Base-by-base conservation (phyloP, 2,888 invertebrate species). In the Phortica magna region DNA sequence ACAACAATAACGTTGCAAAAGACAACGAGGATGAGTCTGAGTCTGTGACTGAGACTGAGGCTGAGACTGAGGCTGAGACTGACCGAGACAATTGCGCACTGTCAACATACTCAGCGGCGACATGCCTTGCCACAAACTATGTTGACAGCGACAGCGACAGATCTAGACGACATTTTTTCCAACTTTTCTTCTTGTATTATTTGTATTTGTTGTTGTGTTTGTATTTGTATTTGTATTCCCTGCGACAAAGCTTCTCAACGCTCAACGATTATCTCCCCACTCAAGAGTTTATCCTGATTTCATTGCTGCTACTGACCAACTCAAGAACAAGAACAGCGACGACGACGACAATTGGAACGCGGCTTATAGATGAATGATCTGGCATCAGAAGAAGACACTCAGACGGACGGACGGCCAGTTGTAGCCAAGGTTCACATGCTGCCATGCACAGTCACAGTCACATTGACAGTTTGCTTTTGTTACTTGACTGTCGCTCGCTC, bases 101-200 rank as follows among this genome's bases (percentile, higher is more conserved):
- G 85, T 87, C 85, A 85, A 85, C 87, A 43, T 43, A 19, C 39
- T 68, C 68, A 68, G 22, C 68, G 19, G 78, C 83, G 88, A 86
- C 85, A 86, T 86, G 85, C 89, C 86, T 89, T 87, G 89, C 86
- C 83, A 77, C 84, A 84, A 89, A 85, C 87, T 83, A 84, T 84
- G 82, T 83, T 88, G 89, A 88, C 89, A 88, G 84, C 88, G 87
- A 86, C 89, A 88, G 90, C 88, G 87, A 86, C 89, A 88, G 90
- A 88, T 89, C 88, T 89, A 83, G 88, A 88, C 87, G 88, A 84
- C 74, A 75, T 68, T 78, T 78, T 76, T 76, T 78, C 5, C 31
- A 31, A 31, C 31, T 31, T 4, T 31, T 31, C 2, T 31, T 31
- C 31, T 31, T 31, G 31, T 31, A 31, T 31, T 31, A 31, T 75